Conservation (phyloP, 2,113 vertebrate genomes). For the Anthoscopus minutus region DNA sequence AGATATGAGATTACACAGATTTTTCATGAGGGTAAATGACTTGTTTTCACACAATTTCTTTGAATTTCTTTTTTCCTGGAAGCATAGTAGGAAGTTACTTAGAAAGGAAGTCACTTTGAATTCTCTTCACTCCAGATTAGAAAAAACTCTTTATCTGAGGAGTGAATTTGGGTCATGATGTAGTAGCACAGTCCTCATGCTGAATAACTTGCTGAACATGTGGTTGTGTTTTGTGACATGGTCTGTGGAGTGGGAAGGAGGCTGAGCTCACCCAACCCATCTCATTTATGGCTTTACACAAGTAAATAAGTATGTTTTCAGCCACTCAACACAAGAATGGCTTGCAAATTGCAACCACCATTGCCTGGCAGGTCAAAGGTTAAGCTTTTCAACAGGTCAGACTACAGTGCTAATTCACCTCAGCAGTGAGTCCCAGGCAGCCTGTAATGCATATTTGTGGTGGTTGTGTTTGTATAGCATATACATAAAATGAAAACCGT, state of each 20-base stretch:
- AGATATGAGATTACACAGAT: neutral
- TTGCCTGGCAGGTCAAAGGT: conserved; percentile 59
- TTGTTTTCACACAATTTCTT: neutral
- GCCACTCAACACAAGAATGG: conserved; percentile 42
- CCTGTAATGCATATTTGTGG: conserved; percentile 52
- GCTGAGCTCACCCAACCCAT: conserved; percentile 39
- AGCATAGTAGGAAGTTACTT: neutral
- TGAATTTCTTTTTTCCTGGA: conserved; percentile 23
- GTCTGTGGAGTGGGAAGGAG: conserved; percentile 37
- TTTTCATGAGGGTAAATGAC: neutral
- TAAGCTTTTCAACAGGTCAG: conserved; percentile 62
- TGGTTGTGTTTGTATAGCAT: conserved; percentile 36
- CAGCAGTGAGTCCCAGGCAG: conserved; percentile 53
- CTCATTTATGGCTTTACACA: conserved; percentile 58
- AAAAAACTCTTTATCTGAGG: neutral
- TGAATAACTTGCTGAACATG: conserved; percentile 31
- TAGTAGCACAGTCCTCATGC: neutral
- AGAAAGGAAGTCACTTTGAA: neutral
- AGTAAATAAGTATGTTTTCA: conserved; percentile 60
- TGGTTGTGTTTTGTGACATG: conserved; percentile 43
- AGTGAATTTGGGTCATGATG: conserved; percentile 24
- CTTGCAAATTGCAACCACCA: conserved; percentile 58
- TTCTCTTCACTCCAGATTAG: neutral
- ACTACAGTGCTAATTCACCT: conserved; percentile 61
- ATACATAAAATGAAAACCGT: conserved; percentile 59